Conservation (phyloP, 2,797 vertebrate genomes). For the Acipenser ruthenus region DNA sequence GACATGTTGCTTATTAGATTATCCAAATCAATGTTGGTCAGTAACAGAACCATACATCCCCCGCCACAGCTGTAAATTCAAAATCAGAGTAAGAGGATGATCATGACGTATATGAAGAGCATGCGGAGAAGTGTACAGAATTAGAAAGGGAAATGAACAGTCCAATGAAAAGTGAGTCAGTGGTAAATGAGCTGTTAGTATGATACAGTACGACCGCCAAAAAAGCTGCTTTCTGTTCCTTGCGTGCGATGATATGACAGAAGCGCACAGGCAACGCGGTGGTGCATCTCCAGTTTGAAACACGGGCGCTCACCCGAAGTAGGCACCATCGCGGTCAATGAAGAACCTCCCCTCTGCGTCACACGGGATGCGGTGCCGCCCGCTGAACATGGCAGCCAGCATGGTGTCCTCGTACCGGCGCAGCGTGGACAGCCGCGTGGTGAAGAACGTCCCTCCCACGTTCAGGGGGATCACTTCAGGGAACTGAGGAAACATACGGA, state of each 20-base stretch:
- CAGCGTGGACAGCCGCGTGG: constrained; percentile 88
- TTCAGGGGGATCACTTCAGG: constrained; percentile 93
- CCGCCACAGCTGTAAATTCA: no score
- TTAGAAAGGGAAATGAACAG: neutral
- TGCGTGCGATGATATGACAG: no score
- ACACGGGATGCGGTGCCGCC: constrained; percentile 87
- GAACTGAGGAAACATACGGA: constrained; percentile 56
- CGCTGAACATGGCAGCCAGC: constrained; percentile 96
- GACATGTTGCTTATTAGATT: no score
- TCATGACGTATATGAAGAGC: no score
- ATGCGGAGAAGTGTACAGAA: no score
- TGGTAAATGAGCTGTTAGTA: no score
- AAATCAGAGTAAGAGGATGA: no score
- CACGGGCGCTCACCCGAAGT: constrained; percentile 74
- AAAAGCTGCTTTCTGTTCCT: neutral
- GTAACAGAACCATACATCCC: no score
- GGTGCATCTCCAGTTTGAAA: neutral
- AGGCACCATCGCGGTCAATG: constrained; percentile 87
- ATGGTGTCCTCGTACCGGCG: constrained; percentile 91
- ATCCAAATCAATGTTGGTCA: no score
- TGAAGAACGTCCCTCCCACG: constrained; percentile 84
- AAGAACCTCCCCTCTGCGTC: constrained; percentile 89
- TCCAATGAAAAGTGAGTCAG: neutral
- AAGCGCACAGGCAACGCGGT: neutral
- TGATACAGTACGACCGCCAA: neutral